Conservation (phyloP, 35 echinoderm and acorn worm genomes). For the Heliocidaris erythrogramma region DNA sequence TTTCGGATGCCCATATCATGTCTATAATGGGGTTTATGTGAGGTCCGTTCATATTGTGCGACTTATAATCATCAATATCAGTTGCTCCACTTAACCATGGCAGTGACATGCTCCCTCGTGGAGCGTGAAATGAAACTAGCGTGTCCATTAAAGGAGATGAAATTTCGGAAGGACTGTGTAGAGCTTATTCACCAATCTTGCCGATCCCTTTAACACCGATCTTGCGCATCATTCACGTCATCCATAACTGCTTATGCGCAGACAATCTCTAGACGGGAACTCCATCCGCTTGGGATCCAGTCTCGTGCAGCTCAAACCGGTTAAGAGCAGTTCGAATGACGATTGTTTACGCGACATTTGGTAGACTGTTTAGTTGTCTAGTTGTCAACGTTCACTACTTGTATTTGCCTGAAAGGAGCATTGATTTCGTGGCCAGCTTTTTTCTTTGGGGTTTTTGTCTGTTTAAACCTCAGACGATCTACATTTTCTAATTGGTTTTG, state of each 20-base stretch:
- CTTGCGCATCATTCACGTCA: not conserved
- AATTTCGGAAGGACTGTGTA: not conserved
- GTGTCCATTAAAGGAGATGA: not conserved
- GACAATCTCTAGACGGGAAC: not conserved
- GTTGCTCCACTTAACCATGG: not conserved
- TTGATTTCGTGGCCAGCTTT: not conserved
- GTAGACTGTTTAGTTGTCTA: not conserved
- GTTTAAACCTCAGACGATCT: not conserved
- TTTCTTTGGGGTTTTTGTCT: not conserved
- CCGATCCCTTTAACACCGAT: not conserved
- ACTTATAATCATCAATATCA: not conserved
- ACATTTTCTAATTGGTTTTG: not conserved
- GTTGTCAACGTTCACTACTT: not conserved
- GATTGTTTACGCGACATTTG: not conserved
- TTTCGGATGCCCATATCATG: not conserved
- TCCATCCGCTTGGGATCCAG: not conserved
- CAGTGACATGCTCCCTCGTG: not conserved
- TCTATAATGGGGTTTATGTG: not conserved
- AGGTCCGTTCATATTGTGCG: not conserved
- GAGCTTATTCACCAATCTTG: too few relatives aligned
- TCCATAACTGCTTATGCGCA: not conserved
- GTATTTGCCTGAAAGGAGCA: not conserved
- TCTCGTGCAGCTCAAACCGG: not conserved
- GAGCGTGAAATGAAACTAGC: not conserved
- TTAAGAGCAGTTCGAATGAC: not conserved